These are phyloP conservation scores for Pseudochirops cupreus DNA, from an alignment of 2,797 vertebrate genomes.

Conservation along the genomic window DNA sequence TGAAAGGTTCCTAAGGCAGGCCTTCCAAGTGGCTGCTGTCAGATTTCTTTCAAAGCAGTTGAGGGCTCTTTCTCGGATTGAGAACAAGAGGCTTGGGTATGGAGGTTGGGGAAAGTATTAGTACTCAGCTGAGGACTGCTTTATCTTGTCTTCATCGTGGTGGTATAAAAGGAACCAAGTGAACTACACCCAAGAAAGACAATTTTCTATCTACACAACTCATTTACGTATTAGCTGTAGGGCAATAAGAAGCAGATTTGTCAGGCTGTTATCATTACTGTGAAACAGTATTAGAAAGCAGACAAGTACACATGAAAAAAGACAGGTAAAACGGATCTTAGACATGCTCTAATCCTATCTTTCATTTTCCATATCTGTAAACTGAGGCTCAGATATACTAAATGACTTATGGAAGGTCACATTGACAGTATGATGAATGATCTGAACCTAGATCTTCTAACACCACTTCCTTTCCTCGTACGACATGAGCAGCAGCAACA, in stretches of 20 bases:
- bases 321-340: background rate
- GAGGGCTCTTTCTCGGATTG: background rate
- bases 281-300: background rate
- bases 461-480: background rate
- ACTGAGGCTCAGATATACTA: background rate
- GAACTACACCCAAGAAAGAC: background rate
- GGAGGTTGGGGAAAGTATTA: background rate
- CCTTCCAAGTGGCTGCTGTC: rapidly evolving
- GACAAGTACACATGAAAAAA: background rate
- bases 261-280: background rate
- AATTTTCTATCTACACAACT: background rate
- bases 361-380: background rate
- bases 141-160: background rate
- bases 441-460: background rate
- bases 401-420: background rate
- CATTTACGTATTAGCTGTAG: background rate
- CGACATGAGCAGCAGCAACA: background rate
- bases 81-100: background rate
- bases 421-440: background rate
- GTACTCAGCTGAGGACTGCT: background rate
- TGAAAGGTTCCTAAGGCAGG: conserved; percentile 24
- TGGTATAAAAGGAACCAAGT: background rate
- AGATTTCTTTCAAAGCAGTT: rapidly evolving
- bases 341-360: background rate
- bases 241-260: background rate